phyloP scores from a whole-genome alignment of 2,113 vertebrate species.

The Chloropsis cyanopogon region DNA sequence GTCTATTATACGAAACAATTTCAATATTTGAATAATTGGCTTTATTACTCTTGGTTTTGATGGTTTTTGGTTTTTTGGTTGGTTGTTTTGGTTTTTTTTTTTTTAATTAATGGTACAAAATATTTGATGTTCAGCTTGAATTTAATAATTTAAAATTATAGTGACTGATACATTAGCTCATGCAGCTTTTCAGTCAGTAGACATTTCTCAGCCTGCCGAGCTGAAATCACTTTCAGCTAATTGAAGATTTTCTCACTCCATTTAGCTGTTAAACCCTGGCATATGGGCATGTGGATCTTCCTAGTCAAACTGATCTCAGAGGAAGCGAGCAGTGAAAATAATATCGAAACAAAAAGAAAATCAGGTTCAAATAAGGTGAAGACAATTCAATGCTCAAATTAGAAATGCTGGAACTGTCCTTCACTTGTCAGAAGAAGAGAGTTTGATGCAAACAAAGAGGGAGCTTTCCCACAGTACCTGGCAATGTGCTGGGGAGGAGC shows the following conservation, averaged over 20 bases:
- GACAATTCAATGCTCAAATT: neutral
- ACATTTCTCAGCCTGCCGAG: neutral
- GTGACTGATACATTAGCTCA: neutral
- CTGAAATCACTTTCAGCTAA: slow-evolving; percentile 41
- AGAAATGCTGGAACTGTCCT: neutral
- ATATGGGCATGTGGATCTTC: slow-evolving; percentile 21
- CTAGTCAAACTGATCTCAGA: neutral
- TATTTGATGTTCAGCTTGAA: neutral
- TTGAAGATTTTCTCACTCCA: slow-evolving; percentile 51
- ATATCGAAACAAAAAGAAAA: neutral
- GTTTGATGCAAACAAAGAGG: neutral
- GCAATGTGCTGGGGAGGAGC: neutral
- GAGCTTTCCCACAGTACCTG: neutral
- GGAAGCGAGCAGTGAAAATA: neutral
- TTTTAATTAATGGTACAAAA: neutral
- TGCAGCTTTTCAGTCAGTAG: neutral
- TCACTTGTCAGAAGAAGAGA: neutral
- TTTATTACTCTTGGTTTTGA: neutral
- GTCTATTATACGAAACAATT: neutral
- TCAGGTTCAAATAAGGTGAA: neutral
- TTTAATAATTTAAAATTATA: neutral
- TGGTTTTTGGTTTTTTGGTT: neutral
- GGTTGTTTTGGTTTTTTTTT: neutral
- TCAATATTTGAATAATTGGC: neutral
- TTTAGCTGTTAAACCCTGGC: slow-evolving; percentile 21